Percentiles rank a stretch among this genome's conserved stretches.
Conservation (phyloP, 1,140 invertebrate genomes). For the Drosophila tani region DNA sequence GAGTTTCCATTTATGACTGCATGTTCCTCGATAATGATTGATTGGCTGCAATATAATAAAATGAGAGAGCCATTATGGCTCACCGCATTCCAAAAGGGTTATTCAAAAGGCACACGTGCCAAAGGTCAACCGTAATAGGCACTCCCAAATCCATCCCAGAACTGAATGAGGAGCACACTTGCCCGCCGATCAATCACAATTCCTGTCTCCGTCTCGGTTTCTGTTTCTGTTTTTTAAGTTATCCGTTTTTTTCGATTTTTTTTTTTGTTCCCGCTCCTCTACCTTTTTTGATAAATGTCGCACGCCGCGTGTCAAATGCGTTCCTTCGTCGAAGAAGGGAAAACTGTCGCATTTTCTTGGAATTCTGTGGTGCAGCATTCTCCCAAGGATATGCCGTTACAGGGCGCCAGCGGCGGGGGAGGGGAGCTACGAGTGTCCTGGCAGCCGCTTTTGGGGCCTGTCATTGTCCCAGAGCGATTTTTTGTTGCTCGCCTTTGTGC, state of each 20-base stretch:
- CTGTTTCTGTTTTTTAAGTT: slow-evolving; percentile 44
- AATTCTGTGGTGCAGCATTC: slow-evolving; percentile 60
- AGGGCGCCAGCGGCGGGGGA: neutral
- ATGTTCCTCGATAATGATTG: slow-evolving; percentile 56
- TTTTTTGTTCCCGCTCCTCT: slow-evolving; percentile 15
- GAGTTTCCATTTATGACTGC: slow-evolving; percentile 49
- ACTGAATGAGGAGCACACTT: slow-evolving; percentile 48
- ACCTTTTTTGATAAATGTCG: slow-evolving; percentile 78
- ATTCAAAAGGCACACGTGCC: slow-evolving; percentile 53
- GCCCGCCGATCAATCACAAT: slow-evolving; percentile 80
- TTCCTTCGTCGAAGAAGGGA: slow-evolving; percentile 37
- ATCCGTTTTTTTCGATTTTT: slow-evolving; percentile 41
- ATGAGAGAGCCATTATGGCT: slow-evolving; percentile 9
- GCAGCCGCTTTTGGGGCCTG: slow-evolving; percentile 59
- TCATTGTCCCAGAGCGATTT: slow-evolving; percentile 77
- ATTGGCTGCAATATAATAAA: slow-evolving; percentile 53
- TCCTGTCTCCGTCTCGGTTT: slow-evolving; percentile 40
- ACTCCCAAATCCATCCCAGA: slow-evolving; percentile 21
- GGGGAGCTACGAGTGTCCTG: slow-evolving; percentile 52
- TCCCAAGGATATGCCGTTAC: slow-evolving; percentile 79
- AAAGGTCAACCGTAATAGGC: slow-evolving; percentile 40
- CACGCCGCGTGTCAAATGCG: slow-evolving; percentile 71
- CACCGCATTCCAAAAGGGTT: slow-evolving; percentile 48
- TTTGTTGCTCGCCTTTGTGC: slow-evolving; percentile 62
- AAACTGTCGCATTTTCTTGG: slow-evolving; percentile 74